Evolutionary conservation across 2,888 invertebrate species (phyloP), one percentile per base, ranked within the genome.

Genomic region (Axea sp.): DNA sequence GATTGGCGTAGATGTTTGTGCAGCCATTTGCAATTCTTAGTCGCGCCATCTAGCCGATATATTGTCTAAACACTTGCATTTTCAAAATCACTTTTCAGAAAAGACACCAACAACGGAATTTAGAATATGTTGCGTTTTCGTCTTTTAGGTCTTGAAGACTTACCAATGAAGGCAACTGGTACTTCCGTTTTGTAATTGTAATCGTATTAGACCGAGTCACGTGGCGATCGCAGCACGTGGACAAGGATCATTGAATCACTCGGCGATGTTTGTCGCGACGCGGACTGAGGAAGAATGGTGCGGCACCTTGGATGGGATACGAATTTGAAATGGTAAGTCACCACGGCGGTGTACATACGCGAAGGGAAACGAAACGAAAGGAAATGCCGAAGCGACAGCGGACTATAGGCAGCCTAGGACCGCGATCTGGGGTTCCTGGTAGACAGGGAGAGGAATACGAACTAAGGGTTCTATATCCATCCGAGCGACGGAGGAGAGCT

Each of bases 361-460:
- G 75, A 76, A 65, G 74, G 76, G 73, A 75, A 68, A 78, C 77
- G 73, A 74, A 72, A 77, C 67, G 72, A 75, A 72, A 73, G 74
- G 65, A 75, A 74, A 62, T 49, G 67, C 73, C 39, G 71, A 64
- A 67, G 60, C 69, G 76, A 60, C 67, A 62, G 62, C 68, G 68
- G 69, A 65, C 62, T 73, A 62, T 55, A 67, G 64, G 45, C 69
- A 64, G 45, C 64, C 41, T 73, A 75, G 76, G 76, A 77, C 76
- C 75, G 69, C 30, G 78, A 64, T 76, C 73, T 69, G 77, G 82
- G 83, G 82, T 86, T 87, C 83, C 84, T 86, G 82, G 84, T 85
- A 79, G 85, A 82, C 85, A 86, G 86, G 87, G 84, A 84, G 87
- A 86, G 85, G 83, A 85, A 84, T 85, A 85, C 86, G 84, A 85